Evolutionary conservation across 1,140 invertebrate genomes (phyloP), one percentile per base, ranked within the genome.

Genomic region (Conus ventricosus): DNA sequence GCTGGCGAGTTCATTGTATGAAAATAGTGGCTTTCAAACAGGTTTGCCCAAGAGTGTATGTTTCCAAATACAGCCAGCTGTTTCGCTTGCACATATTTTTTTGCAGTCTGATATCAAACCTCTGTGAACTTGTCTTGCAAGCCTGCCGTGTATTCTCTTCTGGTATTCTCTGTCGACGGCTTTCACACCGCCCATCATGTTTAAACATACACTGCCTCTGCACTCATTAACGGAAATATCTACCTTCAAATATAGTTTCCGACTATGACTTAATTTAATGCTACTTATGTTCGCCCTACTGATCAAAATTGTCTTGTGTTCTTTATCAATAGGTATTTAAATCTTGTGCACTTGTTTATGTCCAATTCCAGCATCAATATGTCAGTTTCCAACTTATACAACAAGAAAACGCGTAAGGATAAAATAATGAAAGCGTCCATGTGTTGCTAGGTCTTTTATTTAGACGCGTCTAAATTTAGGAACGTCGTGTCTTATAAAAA

Each of bases 121-220:
- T 93, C 94, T 95, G 84, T 94, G 92, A 85, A 95, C 89, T 90
- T 93, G 93, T 23, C 94, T 39, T 39, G 39, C 39, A 39, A 39
- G 39, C 39, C 39, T 39, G 39, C 39, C 94, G 25, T 92, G 92
- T 13, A 91, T 89, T 78, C 93, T 91, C 86, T 93, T 91, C 89
- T 94, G 91, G 39, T 39, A 39, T 39, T 3, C 39, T 39, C 39
- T 39, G 39, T 39, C 39, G 13, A 94, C 90, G 51, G 93, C 90
- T 91, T 92, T 93, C 39, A 95, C 90, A 85, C 94, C 93, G 91
- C 94, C 94, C 85, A 92, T 93, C 94, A 95, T 95, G 23, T 93
- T 87, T 91, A 92, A 92, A 92, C 91, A 92, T 91, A 88, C 88
- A 63, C 39, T n/a, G 53, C 63, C 85, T 75, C 25, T 53, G 25